Conservation (phyloP, 2,888 invertebrate species). For the Anthrax anthrax region DNA sequence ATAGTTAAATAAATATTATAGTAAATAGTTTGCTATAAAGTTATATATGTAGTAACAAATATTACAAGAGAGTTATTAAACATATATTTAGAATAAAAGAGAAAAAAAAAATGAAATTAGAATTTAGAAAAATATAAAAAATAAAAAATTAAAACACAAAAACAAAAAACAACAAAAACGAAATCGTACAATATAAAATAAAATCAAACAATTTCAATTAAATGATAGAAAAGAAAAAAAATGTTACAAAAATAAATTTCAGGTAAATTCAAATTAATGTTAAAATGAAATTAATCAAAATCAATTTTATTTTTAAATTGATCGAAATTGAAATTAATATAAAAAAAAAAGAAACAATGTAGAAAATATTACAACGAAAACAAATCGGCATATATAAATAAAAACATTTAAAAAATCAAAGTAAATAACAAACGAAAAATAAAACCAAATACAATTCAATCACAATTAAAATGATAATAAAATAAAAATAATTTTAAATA, state of each 20-base stretch:
- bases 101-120: no score
- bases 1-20: no score
- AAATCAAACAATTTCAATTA: not conserved
- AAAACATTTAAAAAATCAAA: constrained; percentile 7
- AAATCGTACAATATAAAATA: not conserved
- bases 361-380: not conserved
- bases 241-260: no score
- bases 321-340: not conserved
- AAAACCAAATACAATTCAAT: constrained; percentile 15
- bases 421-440: constrained; percentile 1
- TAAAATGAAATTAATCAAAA: no score
- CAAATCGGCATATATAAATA: not conserved
- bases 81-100: no score
- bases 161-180: not conserved
- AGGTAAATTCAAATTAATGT: no score
- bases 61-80: no score
- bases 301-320: no score
- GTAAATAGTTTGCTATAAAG: no score
- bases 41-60: no score
- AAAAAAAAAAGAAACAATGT: not conserved
- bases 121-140: no score
- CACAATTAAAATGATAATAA: constrained; percentile 13
- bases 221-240: not conserved
- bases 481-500: constrained; percentile 31
- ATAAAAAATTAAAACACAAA: not conserved